These are phyloP conservation scores for Semnopithecus entellus DNA, from an alignment of 2,113 vertebrate species.

Conservation along the genomic window DNA sequence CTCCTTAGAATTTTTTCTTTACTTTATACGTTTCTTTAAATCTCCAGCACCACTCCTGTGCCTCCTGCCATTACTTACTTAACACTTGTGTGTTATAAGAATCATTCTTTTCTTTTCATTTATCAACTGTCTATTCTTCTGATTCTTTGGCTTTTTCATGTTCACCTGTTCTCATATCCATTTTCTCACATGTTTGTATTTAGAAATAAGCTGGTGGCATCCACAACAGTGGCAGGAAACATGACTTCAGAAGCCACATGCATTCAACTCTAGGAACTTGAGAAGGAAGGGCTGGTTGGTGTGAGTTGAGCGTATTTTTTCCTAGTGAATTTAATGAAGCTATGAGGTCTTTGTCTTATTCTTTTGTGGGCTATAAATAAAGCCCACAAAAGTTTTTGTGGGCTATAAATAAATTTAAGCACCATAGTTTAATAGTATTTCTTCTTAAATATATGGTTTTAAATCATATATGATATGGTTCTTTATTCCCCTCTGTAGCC, in stretches of 20 bases:
- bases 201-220: not conserved
- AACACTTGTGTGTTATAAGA: not conserved
- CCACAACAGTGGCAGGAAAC: not conserved
- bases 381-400: not conserved
- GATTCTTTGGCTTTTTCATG: not conserved
- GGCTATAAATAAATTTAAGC: not conserved
- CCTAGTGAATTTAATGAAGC: not conserved
- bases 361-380: conserved; percentile 15
- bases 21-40: not conserved
- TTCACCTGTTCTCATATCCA: not conserved
- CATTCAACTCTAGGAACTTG: not conserved
- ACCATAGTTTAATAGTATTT: not conserved
- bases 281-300: not conserved
- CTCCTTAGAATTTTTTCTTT: not conserved
- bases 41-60: not conserved
- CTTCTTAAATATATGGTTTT: not conserved
- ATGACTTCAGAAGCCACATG: not conserved
- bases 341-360: not conserved
- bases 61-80: not conserved
- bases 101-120: not conserved
- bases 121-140: not conserved
- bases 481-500: not conserved
- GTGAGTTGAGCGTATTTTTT: not conserved
- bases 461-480: not conserved
- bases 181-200: not conserved